Evolutionary conservation across 2,888 invertebrate species (phyloP), one percentile per base, ranked within the genome.

Genomic region (Chrysolina haemoptera): DNA sequence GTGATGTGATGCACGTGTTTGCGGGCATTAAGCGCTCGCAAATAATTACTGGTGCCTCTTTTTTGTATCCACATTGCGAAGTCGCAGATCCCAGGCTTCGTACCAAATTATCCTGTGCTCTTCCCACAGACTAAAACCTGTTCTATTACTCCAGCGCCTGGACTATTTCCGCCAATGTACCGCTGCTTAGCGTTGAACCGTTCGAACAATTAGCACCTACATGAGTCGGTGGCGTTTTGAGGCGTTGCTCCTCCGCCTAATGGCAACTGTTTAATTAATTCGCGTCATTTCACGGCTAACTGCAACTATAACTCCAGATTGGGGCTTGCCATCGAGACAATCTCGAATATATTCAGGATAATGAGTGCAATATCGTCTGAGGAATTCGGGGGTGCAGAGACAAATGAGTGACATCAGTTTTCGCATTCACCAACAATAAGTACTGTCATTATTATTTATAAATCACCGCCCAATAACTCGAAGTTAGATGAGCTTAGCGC

Each of bases 251-350:
- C 22, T 53, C 20, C 53, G 53, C 20, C 53, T 53, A 20, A 53
- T 53, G 53, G 20, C 20, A 53, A 53, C 18, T 53, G 11, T 53
- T 53, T 53, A 53, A 53, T 53, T 53, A 53, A 53, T 53, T 53
- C 20, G 20, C 4, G 12, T 20, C 53, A 20, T 53, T 53, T 12
- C 12, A 18, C 18, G 53, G 18, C 20, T 53, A 20, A 53, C 16
- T 53, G 22, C 53, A 18, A 18, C 53, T 16, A 53, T 53, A 53
- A 53, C 18, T 53, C 20, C 53, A 53, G 53, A 53, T 53, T 53
- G 53, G n/a, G 18, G 53, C 12, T 48, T 11, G 20, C 53, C 53
- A 53, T 18, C 53, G 53, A 16, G 53, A 53, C 53, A 53, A 53
- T 53, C 12, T 20, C 18, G 12, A 18, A 53, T 53, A 20, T 20